These are phyloP conservation scores for Prunella himalayana DNA, from an alignment of 2,113 vertebrate genomes.

Conservation along the genomic window DNA sequence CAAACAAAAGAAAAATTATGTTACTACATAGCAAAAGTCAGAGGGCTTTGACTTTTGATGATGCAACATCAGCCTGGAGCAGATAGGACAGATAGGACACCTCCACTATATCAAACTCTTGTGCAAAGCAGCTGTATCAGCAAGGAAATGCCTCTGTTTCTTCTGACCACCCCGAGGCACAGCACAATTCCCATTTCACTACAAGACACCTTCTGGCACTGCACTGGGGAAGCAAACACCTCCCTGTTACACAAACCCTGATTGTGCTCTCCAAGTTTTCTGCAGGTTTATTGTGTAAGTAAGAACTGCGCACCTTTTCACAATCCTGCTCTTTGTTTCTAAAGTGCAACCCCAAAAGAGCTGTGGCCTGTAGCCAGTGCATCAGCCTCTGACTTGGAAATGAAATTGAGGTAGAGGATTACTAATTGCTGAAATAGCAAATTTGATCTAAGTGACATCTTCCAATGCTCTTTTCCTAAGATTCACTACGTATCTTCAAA, in stretches of 20 bases:
- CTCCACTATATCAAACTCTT: background rate
- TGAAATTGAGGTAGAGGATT: background rate
- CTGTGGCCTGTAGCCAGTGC: background rate
- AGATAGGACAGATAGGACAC: background rate
- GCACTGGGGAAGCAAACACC: background rate
- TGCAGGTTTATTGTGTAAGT: background rate
- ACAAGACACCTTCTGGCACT: too few relatives aligned
- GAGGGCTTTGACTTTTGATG: rapidly evolving
- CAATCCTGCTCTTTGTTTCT: background rate
- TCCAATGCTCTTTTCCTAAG: background rate
- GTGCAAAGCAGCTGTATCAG: background rate
- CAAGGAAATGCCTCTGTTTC: background rate
- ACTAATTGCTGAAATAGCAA: background rate
- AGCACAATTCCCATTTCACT: background rate
- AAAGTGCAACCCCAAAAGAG: background rate
- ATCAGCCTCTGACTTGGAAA: background rate
- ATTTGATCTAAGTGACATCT: background rate
- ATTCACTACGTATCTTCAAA: background rate
- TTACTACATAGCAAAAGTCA: background rate
- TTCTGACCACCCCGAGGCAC: background rate
- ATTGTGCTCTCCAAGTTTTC: background rate
- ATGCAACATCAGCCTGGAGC: background rate
- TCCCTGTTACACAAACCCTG: too few relatives aligned
- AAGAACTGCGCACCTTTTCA: background rate
- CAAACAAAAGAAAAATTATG: background rate